Evolutionary conservation across 2,888 invertebrate species (phyloP).

Genomic region (Beris morrisii): DNA sequence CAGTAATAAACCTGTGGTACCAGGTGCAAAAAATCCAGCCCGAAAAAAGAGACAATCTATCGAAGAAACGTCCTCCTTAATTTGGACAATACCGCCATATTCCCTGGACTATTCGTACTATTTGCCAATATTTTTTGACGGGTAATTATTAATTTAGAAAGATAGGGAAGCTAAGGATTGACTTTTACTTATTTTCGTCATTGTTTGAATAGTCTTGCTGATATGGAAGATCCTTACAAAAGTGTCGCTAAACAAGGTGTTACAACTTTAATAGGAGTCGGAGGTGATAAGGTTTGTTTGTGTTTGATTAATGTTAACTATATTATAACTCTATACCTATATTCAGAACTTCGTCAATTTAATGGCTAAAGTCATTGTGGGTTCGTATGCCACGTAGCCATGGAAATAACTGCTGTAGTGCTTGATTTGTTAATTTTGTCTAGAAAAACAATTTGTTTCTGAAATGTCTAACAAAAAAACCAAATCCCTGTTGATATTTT

Average conservation of each 20-base stretch:
- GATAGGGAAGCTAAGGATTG: background rate
- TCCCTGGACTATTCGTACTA: conserved; percentile 87
- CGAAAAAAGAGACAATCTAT: conserved; percentile 44
- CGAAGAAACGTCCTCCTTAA: conserved; percentile 9
- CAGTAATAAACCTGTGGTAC: conserved; percentile 43
- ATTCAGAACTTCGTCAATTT: too few relatives aligned
- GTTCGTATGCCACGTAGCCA: too few relatives aligned
- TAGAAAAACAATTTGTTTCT: too few relatives aligned
- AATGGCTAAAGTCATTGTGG: too few relatives aligned
- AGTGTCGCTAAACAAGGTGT: conserved; percentile 85
- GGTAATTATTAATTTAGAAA: conserved; percentile 51
- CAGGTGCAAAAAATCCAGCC: conserved; percentile 42
- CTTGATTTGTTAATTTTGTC: too few relatives aligned
- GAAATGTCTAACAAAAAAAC: too few relatives aligned
- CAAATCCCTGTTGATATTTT: too few relatives aligned
- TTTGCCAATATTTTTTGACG: conserved; percentile 92
- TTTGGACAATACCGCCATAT: conserved; percentile 44
- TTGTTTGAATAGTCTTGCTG: conserved; percentile 61
- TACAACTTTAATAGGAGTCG: conserved; percentile 78
- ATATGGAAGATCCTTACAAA: conserved; percentile 77
- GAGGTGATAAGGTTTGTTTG: conserved; percentile 65
- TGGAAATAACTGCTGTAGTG: too few relatives aligned
- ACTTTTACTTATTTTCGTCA: conserved; percentile 27
- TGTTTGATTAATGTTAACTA: too few relatives aligned
- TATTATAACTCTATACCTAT: too few relatives aligned